Evolutionary conservation across 2,888 invertebrate species (phyloP).

Genomic region (Scaptomyza polygonia): DNA sequence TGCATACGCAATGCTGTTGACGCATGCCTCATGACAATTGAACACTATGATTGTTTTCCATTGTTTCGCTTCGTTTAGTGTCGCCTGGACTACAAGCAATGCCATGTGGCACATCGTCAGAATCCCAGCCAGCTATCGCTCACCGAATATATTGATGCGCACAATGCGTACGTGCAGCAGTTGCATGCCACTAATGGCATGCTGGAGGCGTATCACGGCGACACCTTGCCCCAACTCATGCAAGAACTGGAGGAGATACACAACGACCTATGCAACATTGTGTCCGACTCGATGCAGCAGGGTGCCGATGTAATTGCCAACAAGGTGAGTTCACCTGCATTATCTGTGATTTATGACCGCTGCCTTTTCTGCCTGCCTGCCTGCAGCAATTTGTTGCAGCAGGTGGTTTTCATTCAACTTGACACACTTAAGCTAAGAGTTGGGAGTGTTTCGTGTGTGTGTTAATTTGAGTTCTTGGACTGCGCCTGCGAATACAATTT

Average conservation of each 20-base stretch:
- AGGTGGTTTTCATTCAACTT: constrained; percentile 36
- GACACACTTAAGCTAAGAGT: constrained; percentile 15
- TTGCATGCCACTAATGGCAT: constrained; percentile 96
- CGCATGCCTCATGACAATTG: constrained; percentile 20
- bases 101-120: constrained; percentile 91
- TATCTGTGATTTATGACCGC: constrained; percentile 61
- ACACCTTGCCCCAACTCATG: constrained; percentile 93
- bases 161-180: constrained; percentile 97
- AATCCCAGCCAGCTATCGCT: constrained; percentile 89
- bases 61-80: constrained; percentile 86
- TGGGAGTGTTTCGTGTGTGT: constrained; percentile 18
- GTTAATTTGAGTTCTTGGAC: constrained; percentile 36
- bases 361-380: neutral
- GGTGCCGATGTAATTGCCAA: constrained; percentile 93
- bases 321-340: constrained; percentile 87
- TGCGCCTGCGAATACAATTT: constrained; percentile 24
- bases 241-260: constrained; percentile 97
- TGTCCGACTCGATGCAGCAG: constrained; percentile 94
- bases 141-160: constrained; percentile 93
- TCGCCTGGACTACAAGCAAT: constrained; percentile 93
- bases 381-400: constrained; percentile 59
- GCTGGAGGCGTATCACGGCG: constrained; percentile 94
- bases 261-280: constrained; percentile 93
- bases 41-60: constrained; percentile 9
- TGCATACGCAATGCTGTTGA: constrained; percentile 38